A percentile compares a stretch with the other conserved stretches of the same genome.
These are phyloP conservation scores for Axis porcinus DNA, from an alignment of 2,113 vertebrate genomes.

Conservation along the genomic window DNA sequence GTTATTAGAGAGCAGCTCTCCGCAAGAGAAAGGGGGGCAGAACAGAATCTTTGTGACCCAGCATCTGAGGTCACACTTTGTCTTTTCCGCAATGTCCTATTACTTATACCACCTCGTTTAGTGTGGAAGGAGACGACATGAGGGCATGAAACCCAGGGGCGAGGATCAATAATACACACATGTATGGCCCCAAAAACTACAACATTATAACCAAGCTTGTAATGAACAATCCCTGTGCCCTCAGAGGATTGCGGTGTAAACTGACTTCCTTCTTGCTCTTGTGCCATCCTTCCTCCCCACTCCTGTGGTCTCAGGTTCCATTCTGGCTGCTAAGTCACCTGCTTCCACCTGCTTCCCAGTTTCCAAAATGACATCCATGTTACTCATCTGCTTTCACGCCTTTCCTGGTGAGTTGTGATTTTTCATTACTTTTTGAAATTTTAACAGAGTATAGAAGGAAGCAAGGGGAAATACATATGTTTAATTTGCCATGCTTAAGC, in stretches of 20 bases:
- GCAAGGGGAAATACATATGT: not conserved
- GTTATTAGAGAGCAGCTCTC: not conserved
- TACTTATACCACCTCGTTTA: not conserved
- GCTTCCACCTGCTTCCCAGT: not conserved
- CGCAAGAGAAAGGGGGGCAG: not conserved
- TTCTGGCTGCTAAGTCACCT: not conserved
- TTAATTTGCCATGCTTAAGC: not conserved
- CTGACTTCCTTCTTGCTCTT: not conserved
- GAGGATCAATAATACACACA: not conserved
- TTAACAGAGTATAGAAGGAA: not conserved
- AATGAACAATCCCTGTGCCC: not conserved
- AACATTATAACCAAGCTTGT: not conserved
- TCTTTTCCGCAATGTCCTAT: not conserved
- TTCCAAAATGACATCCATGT: not conserved
- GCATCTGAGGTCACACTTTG: not conserved
- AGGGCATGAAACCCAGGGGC: not conserved
- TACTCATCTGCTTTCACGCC: not conserved
- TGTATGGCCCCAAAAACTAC: not conserved
- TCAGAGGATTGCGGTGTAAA: not conserved
- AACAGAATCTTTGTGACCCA: not conserved
- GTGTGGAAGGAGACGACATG: not conserved
- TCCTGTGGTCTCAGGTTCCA: not conserved
- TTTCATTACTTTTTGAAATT: not conserved
- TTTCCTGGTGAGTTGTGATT: not conserved
- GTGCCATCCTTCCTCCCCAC: too few relatives aligned